Evolutionary conservation across 1,140 invertebrate genomes (phyloP).

Genomic region (Pinna nobilis): DNA sequence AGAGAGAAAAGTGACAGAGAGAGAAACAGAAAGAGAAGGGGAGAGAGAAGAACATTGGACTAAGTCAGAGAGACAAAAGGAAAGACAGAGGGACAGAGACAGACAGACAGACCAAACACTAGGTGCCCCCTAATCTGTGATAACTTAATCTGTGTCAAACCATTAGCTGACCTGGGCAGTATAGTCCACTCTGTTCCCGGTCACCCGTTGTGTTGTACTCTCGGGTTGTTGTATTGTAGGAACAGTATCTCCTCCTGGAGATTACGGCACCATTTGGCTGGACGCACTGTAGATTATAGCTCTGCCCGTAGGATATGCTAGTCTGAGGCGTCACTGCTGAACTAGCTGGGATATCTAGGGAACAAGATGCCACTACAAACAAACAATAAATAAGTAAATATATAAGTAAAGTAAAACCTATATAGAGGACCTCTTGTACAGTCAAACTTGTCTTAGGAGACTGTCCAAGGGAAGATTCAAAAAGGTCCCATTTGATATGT

Average conservation of each 20-base stretch:
- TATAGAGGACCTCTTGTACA: too few relatives aligned
- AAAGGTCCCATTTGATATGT: too few relatives aligned
- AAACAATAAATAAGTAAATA: background rate
- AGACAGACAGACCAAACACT: background rate
- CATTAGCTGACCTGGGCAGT: constrained; percentile 29
- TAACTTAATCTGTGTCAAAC: background rate
- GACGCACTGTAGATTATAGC: constrained; percentile 30
- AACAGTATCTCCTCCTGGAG: constrained; percentile 15
- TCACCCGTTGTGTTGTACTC: constrained; percentile 17
- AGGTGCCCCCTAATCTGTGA: background rate
- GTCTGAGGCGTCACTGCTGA: constrained; percentile 18
- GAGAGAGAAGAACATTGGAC: too few relatives aligned
- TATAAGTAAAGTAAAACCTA: too few relatives aligned
- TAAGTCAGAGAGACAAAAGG: too few relatives aligned
- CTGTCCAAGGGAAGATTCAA: too few relatives aligned
- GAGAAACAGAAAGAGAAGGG: too few relatives aligned
- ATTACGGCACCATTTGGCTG: background rate
- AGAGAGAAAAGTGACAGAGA: too few relatives aligned
- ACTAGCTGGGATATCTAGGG: constrained; percentile 10
- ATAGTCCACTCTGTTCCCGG: too few relatives aligned
- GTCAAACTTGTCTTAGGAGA: too few relatives aligned
- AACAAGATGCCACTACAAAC: constrained; percentile 40
- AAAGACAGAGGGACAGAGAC: too few relatives aligned
- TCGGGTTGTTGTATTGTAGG: constrained; percentile 18
- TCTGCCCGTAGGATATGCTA: constrained; percentile 23